These are phyloP conservation scores for Epizoanthus stellaris DNA, from an alignment of 92 coral and sea anemone genomes.

Conservation along the genomic window DNA sequence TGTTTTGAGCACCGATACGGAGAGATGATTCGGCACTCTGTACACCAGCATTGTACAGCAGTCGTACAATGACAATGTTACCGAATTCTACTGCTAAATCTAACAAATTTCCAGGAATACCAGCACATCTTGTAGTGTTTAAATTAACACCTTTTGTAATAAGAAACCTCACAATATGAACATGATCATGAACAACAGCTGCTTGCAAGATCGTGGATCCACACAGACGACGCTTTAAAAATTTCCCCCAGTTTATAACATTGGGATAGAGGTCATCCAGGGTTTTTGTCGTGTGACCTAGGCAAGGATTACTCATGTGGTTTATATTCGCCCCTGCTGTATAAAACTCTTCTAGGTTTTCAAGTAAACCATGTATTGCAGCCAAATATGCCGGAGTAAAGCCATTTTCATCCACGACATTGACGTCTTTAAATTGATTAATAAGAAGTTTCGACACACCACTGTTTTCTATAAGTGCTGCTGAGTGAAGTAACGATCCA, in stretches of 20 bases:
- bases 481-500: constrained; percentile 22
- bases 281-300: background rate
- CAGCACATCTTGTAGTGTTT: background rate
- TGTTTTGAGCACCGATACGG: constrained; percentile 22
- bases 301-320: constrained; percentile 19
- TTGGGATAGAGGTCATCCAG: constrained; percentile 21
- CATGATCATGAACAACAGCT: constrained; percentile 47
- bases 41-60: background rate
- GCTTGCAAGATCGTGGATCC: constrained; percentile 49
- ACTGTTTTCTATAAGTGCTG: background rate
- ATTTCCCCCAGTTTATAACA: constrained; percentile 17
- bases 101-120: background rate
- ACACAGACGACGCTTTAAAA: constrained; percentile 43
- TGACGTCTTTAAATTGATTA: constrained; percentile 45
- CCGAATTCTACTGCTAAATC: constrained; percentile 31
- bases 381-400: constrained; percentile 60
- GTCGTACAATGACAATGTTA: background rate
- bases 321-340: constrained; percentile 56
- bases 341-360: constrained; percentile 18
- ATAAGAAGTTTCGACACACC: constrained; percentile 31
- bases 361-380: constrained; percentile 37
- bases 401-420: constrained; percentile 34
- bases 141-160: constrained; percentile 7
- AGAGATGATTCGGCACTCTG: background rate
- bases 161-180: constrained; percentile 49